phyloP scores from a whole-genome alignment of 2,797 vertebrate species.

The Microtus californicus region DNA sequence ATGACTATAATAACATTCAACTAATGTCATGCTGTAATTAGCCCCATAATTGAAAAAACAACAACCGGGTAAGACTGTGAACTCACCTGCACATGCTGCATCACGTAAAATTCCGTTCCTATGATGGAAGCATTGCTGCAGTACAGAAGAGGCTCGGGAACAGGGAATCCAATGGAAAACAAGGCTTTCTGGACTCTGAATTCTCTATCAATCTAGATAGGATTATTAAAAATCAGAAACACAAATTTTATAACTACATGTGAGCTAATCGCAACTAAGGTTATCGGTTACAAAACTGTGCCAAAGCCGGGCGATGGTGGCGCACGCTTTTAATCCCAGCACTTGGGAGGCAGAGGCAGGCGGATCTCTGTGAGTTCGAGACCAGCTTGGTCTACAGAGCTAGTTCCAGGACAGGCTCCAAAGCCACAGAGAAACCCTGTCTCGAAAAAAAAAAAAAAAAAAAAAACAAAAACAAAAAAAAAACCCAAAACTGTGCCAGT shows the following conservation, averaged over 20 bases:
- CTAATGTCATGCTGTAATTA: neutral
- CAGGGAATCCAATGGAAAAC: constrained; percentile 92
- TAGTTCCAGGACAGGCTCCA: no score
- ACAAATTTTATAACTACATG: constrained; percentile 4
- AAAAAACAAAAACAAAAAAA: no score
- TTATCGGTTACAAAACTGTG: constrained; percentile 10
- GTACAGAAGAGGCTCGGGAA: constrained; percentile 93
- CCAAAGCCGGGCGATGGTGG: no score
- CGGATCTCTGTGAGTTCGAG: no score
- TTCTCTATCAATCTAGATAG: constrained; percentile 93
- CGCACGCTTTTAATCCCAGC: no score
- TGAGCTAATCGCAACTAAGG: constrained; percentile 21
- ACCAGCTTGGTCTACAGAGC: no score
- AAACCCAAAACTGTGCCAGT: no score
- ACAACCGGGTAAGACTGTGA: neutral
- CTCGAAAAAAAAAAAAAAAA: no score
- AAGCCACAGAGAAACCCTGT: no score
- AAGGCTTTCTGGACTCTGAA: constrained; percentile 94
- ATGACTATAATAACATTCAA: neutral
- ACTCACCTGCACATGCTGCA: constrained; percentile 94
- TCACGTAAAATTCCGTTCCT: constrained; percentile 96
- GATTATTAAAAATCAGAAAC: constrained; percentile 70
- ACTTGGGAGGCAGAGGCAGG: no score
- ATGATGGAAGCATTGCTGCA: constrained; percentile 92
- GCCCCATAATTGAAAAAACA: constrained; percentile 24